These are phyloP conservation scores for Centropyge bicolor DNA, from an alignment of 2,797 vertebrate genomes.

Conservation along the genomic window DNA sequence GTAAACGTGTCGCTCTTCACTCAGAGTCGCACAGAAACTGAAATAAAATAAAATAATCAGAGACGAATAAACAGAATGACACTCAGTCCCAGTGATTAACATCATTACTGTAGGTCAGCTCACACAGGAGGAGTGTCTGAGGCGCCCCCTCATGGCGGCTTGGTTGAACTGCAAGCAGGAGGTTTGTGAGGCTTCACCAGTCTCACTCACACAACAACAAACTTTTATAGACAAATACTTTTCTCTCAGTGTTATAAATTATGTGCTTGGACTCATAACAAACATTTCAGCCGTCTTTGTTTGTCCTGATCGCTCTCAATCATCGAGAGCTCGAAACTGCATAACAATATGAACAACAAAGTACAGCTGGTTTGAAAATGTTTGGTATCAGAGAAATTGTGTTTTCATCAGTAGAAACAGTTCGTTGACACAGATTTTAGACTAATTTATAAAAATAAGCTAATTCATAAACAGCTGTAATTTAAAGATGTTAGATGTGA, in stretches of 20 bases:
- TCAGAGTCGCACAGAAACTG: slow-evolving; percentile 37
- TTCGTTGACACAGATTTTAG: not conserved
- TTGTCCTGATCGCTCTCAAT: not conserved
- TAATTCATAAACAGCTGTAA: not conserved
- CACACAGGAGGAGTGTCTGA: not conserved
- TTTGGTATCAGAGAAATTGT: not conserved
- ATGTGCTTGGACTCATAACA: not conserved
- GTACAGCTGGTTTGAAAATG: not conserved
- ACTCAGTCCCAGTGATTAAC: slow-evolving; percentile 2
- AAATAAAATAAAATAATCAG: not conserved
- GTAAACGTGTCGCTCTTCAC: slow-evolving; percentile 37
- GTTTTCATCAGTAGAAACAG: not conserved
- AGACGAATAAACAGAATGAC: slow-evolving; percentile 33
- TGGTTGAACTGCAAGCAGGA: slow-evolving; percentile 43
- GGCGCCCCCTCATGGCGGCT: slow-evolving; percentile 51
- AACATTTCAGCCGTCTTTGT: accelerated
- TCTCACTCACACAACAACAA: not conserved
- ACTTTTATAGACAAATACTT: not conserved
- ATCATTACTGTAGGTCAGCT: not conserved
- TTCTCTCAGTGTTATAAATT: not conserved
- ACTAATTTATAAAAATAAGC: not conserved
- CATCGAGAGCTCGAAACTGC: not conserved
- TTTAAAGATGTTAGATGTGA: too few species aligned
- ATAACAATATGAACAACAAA: not conserved
- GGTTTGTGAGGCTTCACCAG: not conserved